Evolutionary conservation across 2,888 invertebrate genomes (phyloP).

Genomic region (Melanostoma scalare): DNA sequence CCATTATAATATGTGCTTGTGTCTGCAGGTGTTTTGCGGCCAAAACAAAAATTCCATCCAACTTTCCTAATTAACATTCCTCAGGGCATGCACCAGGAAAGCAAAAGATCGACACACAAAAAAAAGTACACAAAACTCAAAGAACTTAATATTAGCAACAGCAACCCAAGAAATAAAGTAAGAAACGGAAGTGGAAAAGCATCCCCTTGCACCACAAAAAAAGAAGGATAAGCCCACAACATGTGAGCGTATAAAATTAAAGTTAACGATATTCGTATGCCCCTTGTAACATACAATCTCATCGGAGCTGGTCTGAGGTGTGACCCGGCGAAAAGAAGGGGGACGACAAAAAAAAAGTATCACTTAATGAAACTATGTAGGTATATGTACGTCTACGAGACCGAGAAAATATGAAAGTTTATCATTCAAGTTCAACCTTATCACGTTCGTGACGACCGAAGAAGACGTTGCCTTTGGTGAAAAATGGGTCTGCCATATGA

Average conservation of each 20-base stretch:
- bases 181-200: constrained; percentile 20
- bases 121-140: constrained; percentile 26
- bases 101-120: constrained; percentile 11
- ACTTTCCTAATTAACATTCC: constrained; percentile 72
- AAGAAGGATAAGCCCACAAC: constrained; percentile 63
- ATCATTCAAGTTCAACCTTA: constrained; percentile 67
- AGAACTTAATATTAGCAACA: constrained; percentile 66
- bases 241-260: constrained; percentile 70
- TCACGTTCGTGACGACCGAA: constrained; percentile 50
- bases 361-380: constrained; percentile 69
- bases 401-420: constrained; percentile 68
- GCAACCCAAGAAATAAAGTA: constrained; percentile 37
- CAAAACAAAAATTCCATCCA: constrained; percentile 65
- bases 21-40: constrained; percentile 70
- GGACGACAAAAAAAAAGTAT: constrained; percentile 31
- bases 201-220: constrained; percentile 4
- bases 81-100: constrained; percentile 42
- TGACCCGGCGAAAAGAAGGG: constrained; percentile 27
- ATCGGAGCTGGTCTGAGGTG: constrained; percentile 8
- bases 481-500: constrained; percentile 11
- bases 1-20: constrained; percentile 63
- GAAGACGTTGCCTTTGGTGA: constrained; percentile 1
- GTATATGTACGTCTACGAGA: constrained; percentile 22
- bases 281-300: constrained; percentile 6
- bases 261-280: constrained; percentile 62